Percentiles rank a stretch among this genome's conserved stretches.
Evolutionary conservation across 2,113 vertebrate genomes (phyloP).

Genomic region (Amblyornis subalaris): DNA sequence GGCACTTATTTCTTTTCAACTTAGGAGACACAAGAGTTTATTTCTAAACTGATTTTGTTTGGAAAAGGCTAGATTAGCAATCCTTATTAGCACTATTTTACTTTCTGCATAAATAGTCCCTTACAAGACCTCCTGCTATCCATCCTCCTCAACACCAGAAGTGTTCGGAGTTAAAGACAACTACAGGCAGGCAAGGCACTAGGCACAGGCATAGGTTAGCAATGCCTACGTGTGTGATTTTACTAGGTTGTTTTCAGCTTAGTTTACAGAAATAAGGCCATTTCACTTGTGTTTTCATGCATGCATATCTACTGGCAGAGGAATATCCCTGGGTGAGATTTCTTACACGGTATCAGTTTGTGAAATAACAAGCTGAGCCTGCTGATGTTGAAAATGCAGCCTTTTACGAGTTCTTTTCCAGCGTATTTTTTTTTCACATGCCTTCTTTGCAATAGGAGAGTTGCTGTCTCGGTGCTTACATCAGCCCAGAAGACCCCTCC

Average conservation of each 20-base stretch:
- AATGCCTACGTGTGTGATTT: fast-evolving
- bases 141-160: not conserved
- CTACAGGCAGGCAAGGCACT: not conserved
- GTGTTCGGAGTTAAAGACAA: not conserved
- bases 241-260: not conserved
- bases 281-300: not conserved
- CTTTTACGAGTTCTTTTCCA: not conserved
- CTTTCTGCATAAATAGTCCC: not conserved
- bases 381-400: not conserved
- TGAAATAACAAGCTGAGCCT: not conserved
- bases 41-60: not conserved
- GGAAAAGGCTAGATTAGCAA: not conserved
- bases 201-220: not conserved
- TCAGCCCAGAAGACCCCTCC: constrained; percentile 26
- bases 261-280: not conserved
- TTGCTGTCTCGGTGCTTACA: not conserved
- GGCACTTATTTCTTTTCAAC: not conserved
- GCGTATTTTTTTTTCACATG: not conserved
- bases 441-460: not conserved
- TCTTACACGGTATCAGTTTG: fast-evolving
- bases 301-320: not conserved
- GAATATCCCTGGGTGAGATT: not conserved
- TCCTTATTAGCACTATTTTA: not conserved
- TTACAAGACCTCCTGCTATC: not conserved
- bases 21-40: not conserved